Evolutionary conservation across 2,888 invertebrate genomes (phyloP), one percentile per base, ranked within the genome.

Genomic region (Phalangium opilio): DNA sequence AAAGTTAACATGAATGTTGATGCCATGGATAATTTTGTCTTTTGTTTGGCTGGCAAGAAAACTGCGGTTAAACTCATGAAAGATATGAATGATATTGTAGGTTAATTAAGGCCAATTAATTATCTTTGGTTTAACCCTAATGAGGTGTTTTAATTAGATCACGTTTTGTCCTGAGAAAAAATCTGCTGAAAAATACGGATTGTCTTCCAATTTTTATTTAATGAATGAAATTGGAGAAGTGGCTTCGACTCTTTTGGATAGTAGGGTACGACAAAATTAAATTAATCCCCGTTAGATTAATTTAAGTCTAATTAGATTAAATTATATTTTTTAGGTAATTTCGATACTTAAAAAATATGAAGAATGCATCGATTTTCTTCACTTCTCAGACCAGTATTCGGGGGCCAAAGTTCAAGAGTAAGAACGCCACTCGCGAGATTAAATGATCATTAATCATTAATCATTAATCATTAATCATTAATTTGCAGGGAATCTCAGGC

Each of bases 331-430:
- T 15, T n/a, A 53, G 53, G 17, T 57, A 40, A 44, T 55, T 19
- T 45, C 54, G 32, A 47, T 57, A 38, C 48, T 57, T 42, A 53
- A 56, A 41, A 89, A 83, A 70, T 89, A 82, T 71, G 77, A 82
- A 58, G 75, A 79, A 50, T 73, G 79, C 64, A 76, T 98, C 61
- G 95, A 98, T 67, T 96, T 83, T 68, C 83, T 98, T 66, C 96
- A 98, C 70, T 78, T 98, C 62, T 93, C 95, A 47, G 98, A 98
- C 71, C 85, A 93, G 64, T 98, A 80, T 70, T 81, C 83, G 57
- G 96, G 96, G 34, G 76, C 78, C 21, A 86, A 90, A 67, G 81
- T 81, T 64, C 79, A 81, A 62, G 95, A 95, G 80, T 84, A 67
- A 77, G 82, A 73, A 55, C 14, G 35, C 12, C n/a, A 2, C 4